Evolutionary conservation across 2,797 vertebrate species (phyloP).

Genomic region (Margarornis squamiger): DNA sequence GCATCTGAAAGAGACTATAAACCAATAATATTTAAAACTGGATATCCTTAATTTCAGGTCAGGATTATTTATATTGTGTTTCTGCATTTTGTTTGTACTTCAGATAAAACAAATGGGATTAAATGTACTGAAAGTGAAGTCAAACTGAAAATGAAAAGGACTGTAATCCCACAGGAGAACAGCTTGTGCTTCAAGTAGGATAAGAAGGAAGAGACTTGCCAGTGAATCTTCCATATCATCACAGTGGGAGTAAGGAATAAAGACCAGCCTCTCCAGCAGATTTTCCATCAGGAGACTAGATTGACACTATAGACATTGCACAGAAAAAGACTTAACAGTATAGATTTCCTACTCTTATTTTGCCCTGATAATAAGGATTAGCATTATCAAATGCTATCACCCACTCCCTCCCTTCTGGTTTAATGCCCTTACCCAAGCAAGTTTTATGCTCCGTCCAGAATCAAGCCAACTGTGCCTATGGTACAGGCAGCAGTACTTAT

Average conservation of each 20-base stretch:
- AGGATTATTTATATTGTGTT: neutral
- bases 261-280: neutral
- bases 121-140: neutral
- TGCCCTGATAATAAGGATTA: neutral
- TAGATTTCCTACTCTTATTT: neutral
- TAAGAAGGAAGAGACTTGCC: neutral
- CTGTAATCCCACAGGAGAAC: neutral
- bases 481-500: neutral
- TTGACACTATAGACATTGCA: accelerated
- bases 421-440: neutral
- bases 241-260: neutral
- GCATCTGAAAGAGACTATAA: neutral
- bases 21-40: neutral
- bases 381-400: neutral
- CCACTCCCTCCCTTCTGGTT: neutral
- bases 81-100: neutral
- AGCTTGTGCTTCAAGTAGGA: accelerated
- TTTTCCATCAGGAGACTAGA: neutral
- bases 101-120: neutral
- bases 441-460: neutral
- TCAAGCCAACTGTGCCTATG: accelerated
- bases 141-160: neutral
- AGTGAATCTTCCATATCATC: neutral
- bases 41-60: neutral
- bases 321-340: neutral